Percentiles rank a stretch among this genome's conserved stretches.
These are phyloP conservation scores for Eledone cirrhosa DNA, from an alignment of 2,888 invertebrate genomes.

Conservation along the genomic window DNA sequence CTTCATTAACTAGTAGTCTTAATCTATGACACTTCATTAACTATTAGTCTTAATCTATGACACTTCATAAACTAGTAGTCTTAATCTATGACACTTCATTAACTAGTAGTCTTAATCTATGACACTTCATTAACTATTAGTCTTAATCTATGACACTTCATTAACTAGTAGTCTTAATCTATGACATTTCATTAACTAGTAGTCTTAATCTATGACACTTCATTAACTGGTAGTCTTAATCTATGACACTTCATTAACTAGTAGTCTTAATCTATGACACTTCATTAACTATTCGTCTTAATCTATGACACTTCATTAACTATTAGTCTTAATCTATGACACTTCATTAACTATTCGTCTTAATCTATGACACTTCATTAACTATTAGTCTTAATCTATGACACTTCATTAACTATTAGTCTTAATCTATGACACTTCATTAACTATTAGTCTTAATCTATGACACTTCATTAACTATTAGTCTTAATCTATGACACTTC, in stretches of 20 bases:
- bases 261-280: background rate
- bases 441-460: constrained; percentile 29
- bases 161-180: constrained; percentile 30
- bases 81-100: constrained; percentile 26
- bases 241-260: constrained; percentile 24
- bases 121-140: constrained; percentile 28
- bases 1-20: constrained; percentile 32
- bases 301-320: constrained; percentile 20
- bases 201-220: background rate
- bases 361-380: constrained; percentile 19
- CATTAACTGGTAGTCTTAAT: constrained; percentile 31
- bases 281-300: constrained; percentile 33
- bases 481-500: background rate
- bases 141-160: background rate
- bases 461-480: constrained; percentile 27
- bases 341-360: constrained; percentile 32
- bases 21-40: constrained; percentile 19
- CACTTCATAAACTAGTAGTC: no score
- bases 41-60: background rate
- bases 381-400: background rate
- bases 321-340: background rate
- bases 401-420: constrained; percentile 29
- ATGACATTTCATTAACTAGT: constrained; percentile 27
- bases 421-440: constrained; percentile 1
- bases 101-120: background rate